Percentiles rank a stretch among this genome's conserved stretches.
Evolutionary conservation across 1,140 invertebrate species (phyloP).

Genomic region (Augochlora pura): DNA sequence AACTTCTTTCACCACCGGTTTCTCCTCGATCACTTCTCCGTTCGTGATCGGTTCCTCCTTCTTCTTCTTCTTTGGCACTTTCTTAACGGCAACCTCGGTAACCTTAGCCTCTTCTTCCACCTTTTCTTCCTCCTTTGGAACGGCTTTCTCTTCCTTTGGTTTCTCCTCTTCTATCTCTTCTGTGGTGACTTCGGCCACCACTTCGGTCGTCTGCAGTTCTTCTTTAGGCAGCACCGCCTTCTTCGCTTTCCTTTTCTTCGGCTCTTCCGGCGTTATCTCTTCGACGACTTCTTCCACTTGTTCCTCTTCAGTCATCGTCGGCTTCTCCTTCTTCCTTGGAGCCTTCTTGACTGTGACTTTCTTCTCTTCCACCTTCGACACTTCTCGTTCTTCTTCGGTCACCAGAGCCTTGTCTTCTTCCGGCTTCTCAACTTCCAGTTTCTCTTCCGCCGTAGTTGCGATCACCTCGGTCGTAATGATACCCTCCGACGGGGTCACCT

Average conservation of each 20-base stretch:
- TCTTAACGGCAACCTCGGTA: conserved; percentile 55
- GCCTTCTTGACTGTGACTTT: conserved; percentile 44
- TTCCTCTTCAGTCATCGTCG: conserved; percentile 59
- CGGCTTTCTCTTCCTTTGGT: conserved; percentile 48
- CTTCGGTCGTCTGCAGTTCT: conserved; percentile 57
- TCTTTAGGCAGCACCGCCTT: conserved; percentile 38
- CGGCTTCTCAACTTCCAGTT: conserved; percentile 50
- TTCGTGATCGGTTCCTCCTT: conserved; percentile 24
- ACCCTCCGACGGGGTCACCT: conserved; percentile 39
- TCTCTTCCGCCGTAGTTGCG: conserved; percentile 56
- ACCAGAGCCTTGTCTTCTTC: conserved; percentile 51
- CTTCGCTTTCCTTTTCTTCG: conserved; percentile 36
- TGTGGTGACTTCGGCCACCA: conserved; percentile 27
- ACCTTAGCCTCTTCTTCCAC: conserved; percentile 48
- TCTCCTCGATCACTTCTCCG: conserved; percentile 51
- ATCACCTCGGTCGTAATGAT: conserved; percentile 60
- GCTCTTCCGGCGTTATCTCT: conserved; percentile 56
- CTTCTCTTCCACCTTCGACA: conserved; percentile 42
- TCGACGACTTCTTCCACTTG: conserved; percentile 51
- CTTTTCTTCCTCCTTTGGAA: conserved; percentile 45
- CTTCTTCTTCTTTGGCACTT: conserved; percentile 29
- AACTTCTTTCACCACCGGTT: conserved; percentile 43
- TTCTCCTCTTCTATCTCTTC: conserved; percentile 41
- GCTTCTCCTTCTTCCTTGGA: conserved; percentile 20
- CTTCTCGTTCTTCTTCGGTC: conserved; percentile 47